Percentiles rank a stretch among this genome's conserved stretches.
Evolutionary conservation across 2,888 invertebrate species (phyloP).

Genomic region (Cephus nigrinus): DNA sequence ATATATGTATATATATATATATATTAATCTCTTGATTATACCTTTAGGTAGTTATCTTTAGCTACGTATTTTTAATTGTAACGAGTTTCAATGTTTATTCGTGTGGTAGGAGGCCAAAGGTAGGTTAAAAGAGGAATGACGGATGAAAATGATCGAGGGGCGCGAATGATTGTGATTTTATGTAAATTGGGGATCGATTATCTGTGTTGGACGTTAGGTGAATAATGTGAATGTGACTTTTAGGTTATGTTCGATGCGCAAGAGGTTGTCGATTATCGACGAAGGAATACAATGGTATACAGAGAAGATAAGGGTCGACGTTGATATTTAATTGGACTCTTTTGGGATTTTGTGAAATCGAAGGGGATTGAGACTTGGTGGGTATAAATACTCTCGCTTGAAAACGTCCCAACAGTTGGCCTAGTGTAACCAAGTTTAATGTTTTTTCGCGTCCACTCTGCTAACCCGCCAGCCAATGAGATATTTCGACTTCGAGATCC

Average conservation of each 20-base stretch:
- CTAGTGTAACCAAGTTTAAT: constrained; percentile 56
- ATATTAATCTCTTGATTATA: not conserved
- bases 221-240: too few species aligned
- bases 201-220: too few species aligned
- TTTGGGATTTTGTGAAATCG: not conserved
- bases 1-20: not conserved
- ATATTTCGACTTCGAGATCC: constrained; percentile 6
- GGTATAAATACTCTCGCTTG: constrained; percentile 35
- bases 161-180: not conserved
- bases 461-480: too few species aligned
- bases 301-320: not conserved
- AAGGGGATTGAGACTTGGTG: not conserved
- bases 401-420: constrained; percentile 58
- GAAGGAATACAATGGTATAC: not conserved
- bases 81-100: not conserved
- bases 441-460: constrained; percentile 39
- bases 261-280: not conserved
- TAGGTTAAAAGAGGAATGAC: not conserved
- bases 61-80: not conserved
- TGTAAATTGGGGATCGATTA: not conserved
- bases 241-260: too few species aligned
- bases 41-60: not conserved
- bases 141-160: not conserved
- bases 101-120: not conserved
- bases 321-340: not conserved